These are phyloP conservation scores for Jordanella pulchra DNA, from an alignment of 2,797 vertebrate genomes.

Conservation along the genomic window DNA sequence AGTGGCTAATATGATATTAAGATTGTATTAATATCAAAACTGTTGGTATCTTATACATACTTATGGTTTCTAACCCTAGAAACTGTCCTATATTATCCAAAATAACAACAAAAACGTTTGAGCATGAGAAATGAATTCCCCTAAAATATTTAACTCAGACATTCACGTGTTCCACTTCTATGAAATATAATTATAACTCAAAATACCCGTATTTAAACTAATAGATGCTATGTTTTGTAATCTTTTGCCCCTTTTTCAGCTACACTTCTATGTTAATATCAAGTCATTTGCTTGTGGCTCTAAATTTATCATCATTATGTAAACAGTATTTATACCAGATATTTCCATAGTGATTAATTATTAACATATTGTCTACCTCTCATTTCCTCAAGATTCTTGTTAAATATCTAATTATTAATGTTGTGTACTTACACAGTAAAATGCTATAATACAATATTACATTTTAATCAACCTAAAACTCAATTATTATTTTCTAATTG, in stretches of 20 bases:
- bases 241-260: no score
- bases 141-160: not conserved
- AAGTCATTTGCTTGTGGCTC: no score
- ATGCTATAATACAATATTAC: not conserved
- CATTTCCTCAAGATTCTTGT: not conserved
- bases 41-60: no score
- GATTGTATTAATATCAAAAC: no score
- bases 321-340: no score
- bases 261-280: no score
- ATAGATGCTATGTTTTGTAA: not conserved
- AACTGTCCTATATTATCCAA: not conserved
- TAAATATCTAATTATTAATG: not conserved
- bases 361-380: not conserved
- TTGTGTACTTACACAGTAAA: not conserved
- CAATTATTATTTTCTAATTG: not conserved
- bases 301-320: no score
- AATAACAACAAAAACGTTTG: not conserved
- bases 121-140: not conserved
- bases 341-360: not conserved
- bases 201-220: not conserved
- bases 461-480: not conserved
- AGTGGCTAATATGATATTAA: no score
- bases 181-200: not conserved
- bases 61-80: not conserved
- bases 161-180: not conserved